Evolutionary conservation across 2,797 vertebrate genomes (phyloP).

Genomic region (Poeciliopsis gracilis): DNA sequence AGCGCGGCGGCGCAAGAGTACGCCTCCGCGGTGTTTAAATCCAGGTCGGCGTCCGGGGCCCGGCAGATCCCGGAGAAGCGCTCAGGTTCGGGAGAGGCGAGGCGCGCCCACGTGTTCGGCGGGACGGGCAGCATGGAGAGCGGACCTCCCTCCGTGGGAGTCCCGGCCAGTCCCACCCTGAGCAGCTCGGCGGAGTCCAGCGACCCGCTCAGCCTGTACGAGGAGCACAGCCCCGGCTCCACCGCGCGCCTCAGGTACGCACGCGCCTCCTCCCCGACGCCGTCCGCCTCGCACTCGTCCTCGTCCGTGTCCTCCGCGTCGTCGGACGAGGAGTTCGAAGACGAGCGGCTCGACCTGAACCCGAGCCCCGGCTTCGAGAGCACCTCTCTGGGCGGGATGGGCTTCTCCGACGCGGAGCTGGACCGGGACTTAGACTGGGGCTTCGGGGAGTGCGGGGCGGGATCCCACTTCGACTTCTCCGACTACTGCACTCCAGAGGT

Average conservation of each 20-base stretch:
- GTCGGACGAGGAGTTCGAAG: slow-evolving; percentile 94
- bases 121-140: slow-evolving; percentile 79
- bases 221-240: slow-evolving; percentile 83
- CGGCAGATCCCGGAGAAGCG: slow-evolving; percentile 87
- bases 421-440: slow-evolving; percentile 97
- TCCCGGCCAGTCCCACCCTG: slow-evolving; percentile 89
- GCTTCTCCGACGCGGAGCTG: slow-evolving; percentile 88
- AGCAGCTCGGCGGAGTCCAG: slow-evolving; percentile 90
- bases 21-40: slow-evolving; percentile 86
- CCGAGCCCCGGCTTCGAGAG: slow-evolving; percentile 91
- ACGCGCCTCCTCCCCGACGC: slow-evolving; percentile 89
- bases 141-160: slow-evolving; percentile 86
- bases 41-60: slow-evolving; percentile 83
- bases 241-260: slow-evolving; percentile 87
- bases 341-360: slow-evolving; percentile 90
- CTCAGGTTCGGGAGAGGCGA: slow-evolving; percentile 65
- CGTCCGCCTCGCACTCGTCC: slow-evolving; percentile 90
- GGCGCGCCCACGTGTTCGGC: slow-evolving; percentile 87
- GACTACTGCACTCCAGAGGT: slow-evolving; percentile 99
- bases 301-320: slow-evolving; percentile 85
- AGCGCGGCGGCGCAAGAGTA: slow-evolving; percentile 68
- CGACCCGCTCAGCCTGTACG: slow-evolving; percentile 92
- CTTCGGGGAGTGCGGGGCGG: slow-evolving; percentile 90
- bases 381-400: slow-evolving; percentile 91
- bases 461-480: slow-evolving; percentile 98